Percentiles rank a stretch among this genome's conserved stretches.
Evolutionary conservation across 2,797 vertebrate genomes (phyloP).

Genomic region (Phrynocephalus guinanensis): DNA sequence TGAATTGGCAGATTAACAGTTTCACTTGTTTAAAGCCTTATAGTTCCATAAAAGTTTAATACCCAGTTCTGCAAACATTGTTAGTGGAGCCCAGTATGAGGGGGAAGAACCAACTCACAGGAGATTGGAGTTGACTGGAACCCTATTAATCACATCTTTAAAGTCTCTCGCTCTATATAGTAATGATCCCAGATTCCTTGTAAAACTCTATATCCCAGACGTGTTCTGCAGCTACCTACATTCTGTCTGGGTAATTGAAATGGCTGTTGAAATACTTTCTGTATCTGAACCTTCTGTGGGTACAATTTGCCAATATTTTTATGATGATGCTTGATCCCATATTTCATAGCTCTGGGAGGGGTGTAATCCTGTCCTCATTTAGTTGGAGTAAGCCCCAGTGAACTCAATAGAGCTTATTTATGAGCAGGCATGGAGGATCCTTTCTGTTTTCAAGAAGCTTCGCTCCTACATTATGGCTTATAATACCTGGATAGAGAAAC

Average conservation of each 20-base stretch:
- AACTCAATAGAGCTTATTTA: too few relatives aligned
- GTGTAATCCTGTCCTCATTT: too few relatives aligned
- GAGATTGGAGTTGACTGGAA: not conserved
- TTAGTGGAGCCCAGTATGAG: not conserved
- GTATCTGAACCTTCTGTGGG: not conserved
- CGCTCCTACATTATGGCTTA: not conserved
- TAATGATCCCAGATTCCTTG: not conserved
- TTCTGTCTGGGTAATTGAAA: not conserved
- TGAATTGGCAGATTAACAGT: slow-evolving; percentile 25
- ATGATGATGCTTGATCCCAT: too few relatives aligned
- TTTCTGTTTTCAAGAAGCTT: slow-evolving; percentile 24
- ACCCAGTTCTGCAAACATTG: not conserved
- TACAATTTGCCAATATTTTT: not conserved
- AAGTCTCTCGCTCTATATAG: not conserved
- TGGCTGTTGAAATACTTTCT: not conserved
- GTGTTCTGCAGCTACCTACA: not conserved
- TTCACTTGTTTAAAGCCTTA: slow-evolving; percentile 15
- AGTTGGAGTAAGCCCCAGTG: too few relatives aligned
- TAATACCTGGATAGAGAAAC: slow-evolving; percentile 18
- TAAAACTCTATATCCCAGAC: not conserved
- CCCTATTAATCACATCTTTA: not conserved
- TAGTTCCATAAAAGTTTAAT: slow-evolving; percentile 9
- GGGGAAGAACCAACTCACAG: not conserved
- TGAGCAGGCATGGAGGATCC: not conserved
- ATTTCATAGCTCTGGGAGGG: too few relatives aligned